Conservation (phyloP, 2,797 vertebrate genomes). For the Malacoctenus gilli region DNA sequence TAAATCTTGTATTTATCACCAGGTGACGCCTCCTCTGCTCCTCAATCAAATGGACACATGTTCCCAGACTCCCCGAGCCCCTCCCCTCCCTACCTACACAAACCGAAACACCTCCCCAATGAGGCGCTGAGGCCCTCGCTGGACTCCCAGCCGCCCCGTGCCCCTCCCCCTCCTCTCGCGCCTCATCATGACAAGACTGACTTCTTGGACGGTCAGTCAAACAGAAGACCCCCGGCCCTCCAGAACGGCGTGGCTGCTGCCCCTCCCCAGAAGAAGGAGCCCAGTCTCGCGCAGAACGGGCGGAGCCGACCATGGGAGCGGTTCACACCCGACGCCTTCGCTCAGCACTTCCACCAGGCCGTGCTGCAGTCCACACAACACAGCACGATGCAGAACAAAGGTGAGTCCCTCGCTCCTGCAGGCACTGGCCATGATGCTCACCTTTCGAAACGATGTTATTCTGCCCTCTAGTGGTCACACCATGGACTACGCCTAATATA, state of each 20-base stretch:
- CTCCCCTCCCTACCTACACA: constrained; percentile 77
- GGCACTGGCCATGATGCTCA: not conserved
- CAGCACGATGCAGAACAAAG: constrained; percentile 88
- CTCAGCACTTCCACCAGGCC: constrained; percentile 93
- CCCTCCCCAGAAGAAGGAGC: constrained; percentile 78
- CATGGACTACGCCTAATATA: not conserved
- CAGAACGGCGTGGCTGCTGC: constrained; percentile 78
- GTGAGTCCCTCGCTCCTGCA: constrained; percentile 61
- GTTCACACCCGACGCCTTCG: constrained; percentile 88
- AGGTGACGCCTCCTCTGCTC: constrained; percentile 60
- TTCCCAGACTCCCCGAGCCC: constrained; percentile 74
- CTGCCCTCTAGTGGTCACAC: constrained; percentile 64
- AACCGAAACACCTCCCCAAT: constrained; percentile 68
- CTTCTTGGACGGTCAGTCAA: constrained; percentile 68
- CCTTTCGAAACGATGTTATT: constrained; percentile 1
- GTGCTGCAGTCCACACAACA: constrained; percentile 93
- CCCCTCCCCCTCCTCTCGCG: constrained; percentile 60
- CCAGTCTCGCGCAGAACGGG: constrained; percentile 79
- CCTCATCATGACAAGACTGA: constrained; percentile 76
- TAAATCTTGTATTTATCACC: constrained; percentile 20
- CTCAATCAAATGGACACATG: constrained; percentile 65
- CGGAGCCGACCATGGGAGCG: constrained; percentile 87
- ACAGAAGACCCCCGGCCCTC: constrained; percentile 82
- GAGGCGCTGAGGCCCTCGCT: constrained; percentile 64
- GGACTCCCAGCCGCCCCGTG: constrained; percentile 43